Percentiles rank a stretch among this genome's conserved stretches.
phyloP scores from a whole-genome alignment of 2,797 vertebrate species.

The Propithecus deckenii region DNA sequence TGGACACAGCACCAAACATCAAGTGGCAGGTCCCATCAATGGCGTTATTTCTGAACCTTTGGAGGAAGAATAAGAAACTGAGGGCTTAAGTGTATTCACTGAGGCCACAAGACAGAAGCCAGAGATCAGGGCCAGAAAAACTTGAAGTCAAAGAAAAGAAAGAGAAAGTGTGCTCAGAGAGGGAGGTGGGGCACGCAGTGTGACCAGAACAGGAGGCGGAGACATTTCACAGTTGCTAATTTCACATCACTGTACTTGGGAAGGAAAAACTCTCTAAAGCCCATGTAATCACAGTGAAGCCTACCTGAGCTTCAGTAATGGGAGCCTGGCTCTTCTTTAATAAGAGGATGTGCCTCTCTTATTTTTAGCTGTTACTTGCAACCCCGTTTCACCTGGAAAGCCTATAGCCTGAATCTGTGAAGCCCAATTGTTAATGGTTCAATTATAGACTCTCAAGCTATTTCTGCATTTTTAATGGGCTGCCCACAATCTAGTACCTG shows the following conservation, averaged over 20 bases:
- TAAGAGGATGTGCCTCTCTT: slow-evolving; percentile 69
- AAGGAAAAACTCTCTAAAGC: slow-evolving; percentile 35
- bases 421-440: slow-evolving; percentile 70
- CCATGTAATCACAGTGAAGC: slow-evolving; percentile 38
- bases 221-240: neutral
- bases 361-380: slow-evolving; percentile 57
- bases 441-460: slow-evolving; percentile 60
- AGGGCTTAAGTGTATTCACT: neutral
- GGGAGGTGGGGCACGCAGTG: neutral
- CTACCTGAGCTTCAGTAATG: neutral
- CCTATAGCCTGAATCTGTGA: slow-evolving; percentile 60
- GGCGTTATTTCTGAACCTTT: neutral
- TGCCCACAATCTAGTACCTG: slow-evolving; percentile 46
- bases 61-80: neutral
- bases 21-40: neutral
- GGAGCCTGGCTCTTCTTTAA: slow-evolving; percentile 62
- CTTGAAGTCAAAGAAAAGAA: no score
- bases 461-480: slow-evolving; percentile 38
- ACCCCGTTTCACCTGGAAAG: slow-evolving; percentile 60
- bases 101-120: neutral
- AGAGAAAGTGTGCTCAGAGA: neutral
- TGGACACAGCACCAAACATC: neutral
- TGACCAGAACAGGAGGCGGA: neutral
- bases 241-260: neutral
- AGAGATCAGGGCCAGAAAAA: neutral